Base-by-base conservation (phyloP, 2,113 vertebrate species). In the Nicator chloris region DNA sequence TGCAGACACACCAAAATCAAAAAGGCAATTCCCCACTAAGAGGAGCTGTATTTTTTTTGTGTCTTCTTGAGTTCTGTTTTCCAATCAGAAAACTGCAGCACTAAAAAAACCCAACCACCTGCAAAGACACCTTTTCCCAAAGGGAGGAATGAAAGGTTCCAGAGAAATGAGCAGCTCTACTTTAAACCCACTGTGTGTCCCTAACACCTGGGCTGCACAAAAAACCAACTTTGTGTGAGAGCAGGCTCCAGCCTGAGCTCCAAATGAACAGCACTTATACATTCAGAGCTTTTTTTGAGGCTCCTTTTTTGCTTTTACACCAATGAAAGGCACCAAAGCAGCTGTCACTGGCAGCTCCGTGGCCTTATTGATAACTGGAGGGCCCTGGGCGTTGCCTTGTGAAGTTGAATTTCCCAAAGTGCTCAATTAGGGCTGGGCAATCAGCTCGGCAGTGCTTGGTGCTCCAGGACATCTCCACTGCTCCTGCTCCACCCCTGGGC, bases 381-480 rank as follows among this genome's bases (percentile, higher is more conserved):
- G 90, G 91, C 82, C 90, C 93, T 92, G 35, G 76, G 87, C 88
- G 0, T 57, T 95, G 95, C 91, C 83, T 61, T 90, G 76, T 92
- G 68, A 97, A 97, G 96, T 90, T 97, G 92, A 94, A 97, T 97
- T 96, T 97, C 96, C 95, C 97, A 96, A 92, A 97, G 96, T 11
- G 85, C 79, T 97, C 95, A 97, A 92, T 97, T 96, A 97, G 44
- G 95, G 64, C 61, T 75, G 33, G 18, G 83, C 90, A 93, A 90
- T 5, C 87, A 40, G 77, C 78, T 96, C 56, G 11, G 64, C 84
- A 70, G 39, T 11, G 76, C 24, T n/a, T 69, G 70, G 30, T 94
- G 92, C 93, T 96, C 92, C 30, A 96, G 95, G 96, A 94, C 17
- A 96, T 86, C 87, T 85, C 26, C 72, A 35, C 92, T 61, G 65